These are phyloP conservation scores for Cryptoblepharus egeriae DNA, from an alignment of 2,797 vertebrate genomes.

Conservation along the genomic window DNA sequence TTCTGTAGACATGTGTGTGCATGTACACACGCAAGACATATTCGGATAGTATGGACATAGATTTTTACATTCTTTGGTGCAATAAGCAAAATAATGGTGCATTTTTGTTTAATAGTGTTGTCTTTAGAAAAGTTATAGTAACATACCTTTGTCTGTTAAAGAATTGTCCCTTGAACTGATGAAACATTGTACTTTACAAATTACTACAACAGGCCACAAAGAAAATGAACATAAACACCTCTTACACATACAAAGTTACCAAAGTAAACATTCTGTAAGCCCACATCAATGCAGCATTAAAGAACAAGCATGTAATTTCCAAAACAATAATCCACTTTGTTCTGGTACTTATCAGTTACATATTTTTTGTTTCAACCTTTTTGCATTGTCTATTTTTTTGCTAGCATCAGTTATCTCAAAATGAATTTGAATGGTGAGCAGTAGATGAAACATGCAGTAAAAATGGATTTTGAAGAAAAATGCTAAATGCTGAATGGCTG, in stretches of 20 bases:
- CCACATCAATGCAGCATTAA: slow-evolving; percentile 20
- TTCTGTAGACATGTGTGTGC: slow-evolving; percentile 14
- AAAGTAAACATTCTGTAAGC: slow-evolving; percentile 29
- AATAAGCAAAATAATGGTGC: slow-evolving; percentile 49
- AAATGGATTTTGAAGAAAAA: background rate
- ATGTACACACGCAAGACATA: slow-evolving; percentile 41
- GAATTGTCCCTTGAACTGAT: slow-evolving; percentile 62
- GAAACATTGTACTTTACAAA: slow-evolving; percentile 63
- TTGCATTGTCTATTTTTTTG: slow-evolving; percentile 21
- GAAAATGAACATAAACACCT: slow-evolving; percentile 68
- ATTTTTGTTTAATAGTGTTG: slow-evolving; percentile 52
- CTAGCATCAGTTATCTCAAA: slow-evolving; percentile 40
- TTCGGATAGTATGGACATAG: slow-evolving; percentile 65
- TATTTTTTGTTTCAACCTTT: slow-evolving; percentile 47
- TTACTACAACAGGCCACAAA: slow-evolving; percentile 63
- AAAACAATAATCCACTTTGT: background rate
- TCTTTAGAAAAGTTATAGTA: slow-evolving; percentile 26
- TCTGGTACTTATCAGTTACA: slow-evolving; percentile 35
- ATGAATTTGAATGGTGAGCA: slow-evolving; percentile 53
- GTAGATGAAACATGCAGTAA: slow-evolving; percentile 61
- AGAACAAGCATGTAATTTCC: slow-evolving; percentile 46
- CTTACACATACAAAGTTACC: slow-evolving; percentile 56
- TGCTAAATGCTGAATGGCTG: slow-evolving; percentile 7
- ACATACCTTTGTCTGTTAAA: slow-evolving; percentile 66
- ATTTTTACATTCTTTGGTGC: slow-evolving; percentile 75